These are phyloP conservation scores for Pedionomus torquatus DNA, from an alignment of 2,113 vertebrate genomes.

Conservation along the genomic window DNA sequence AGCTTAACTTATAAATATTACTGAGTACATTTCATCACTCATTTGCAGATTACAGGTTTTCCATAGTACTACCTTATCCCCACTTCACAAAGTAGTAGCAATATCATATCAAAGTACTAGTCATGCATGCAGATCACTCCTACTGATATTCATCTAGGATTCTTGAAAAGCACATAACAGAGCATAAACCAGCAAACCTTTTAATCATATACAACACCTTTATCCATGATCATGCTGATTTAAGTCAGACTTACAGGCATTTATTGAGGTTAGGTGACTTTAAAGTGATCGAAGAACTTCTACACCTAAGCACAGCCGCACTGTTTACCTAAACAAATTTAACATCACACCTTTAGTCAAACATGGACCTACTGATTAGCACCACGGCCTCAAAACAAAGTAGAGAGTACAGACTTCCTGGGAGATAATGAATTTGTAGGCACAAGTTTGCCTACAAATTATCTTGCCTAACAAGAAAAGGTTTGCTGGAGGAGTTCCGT, in stretches of 20 bases:
- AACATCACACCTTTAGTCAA: neutral
- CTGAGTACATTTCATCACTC: neutral
- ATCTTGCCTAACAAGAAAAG: neutral
- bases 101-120: constrained; percentile 8
- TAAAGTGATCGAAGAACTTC: neutral
- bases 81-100: neutral
- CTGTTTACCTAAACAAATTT: neutral
- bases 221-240: neutral
- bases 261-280: neutral
- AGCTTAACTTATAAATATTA: neutral
- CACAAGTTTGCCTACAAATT: neutral
- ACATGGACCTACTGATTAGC: neutral
- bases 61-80: neutral
- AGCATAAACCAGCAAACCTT: neutral
- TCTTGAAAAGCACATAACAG: neutral
- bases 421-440: neutral
- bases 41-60: constrained; percentile 29
- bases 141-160: neutral
- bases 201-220: neutral
- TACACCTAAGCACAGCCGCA: neutral
- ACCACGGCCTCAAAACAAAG: neutral
- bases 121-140: constrained; percentile 29
- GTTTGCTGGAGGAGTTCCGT: neutral
- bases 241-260: neutral
- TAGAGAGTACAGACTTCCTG: neutral